Evolutionary conservation across 2,888 invertebrate species (phyloP), one percentile per base, ranked within the genome.

Genomic region (Hydriomena furcata): DNA sequence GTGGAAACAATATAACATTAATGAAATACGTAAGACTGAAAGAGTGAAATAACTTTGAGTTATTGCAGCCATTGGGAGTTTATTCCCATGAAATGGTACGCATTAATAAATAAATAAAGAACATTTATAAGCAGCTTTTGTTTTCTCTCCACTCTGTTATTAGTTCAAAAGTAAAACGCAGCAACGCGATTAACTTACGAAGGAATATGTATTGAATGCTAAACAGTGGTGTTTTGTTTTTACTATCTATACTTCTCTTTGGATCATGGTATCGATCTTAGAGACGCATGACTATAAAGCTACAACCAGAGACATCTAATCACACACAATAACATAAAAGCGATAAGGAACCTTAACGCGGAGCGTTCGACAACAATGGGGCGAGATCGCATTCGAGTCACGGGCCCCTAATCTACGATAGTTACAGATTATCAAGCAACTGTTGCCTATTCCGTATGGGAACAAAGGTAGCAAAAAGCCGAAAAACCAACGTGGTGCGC

Each of bases 391-490:
- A 77, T 76, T 78, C 73, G 27, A 64, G 61, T 69, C 78, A 74
- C 78, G 75, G 70, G 55, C 59, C 64, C 55, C 72, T 74, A 78
- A 78, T 76, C 71, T 67, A 56, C 69, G 68, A 71, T 71, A 71
- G 72, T 72, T 73, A 73, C 68, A 67, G 67, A 75, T 78, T 77
- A 79, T 78, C 73, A 71, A 68, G 61, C 66, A 73, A 72, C 66
- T 61, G 62, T 71, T 73, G 66, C 66, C 66, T 52, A 63, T 70
- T 72, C 54, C 53, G 64, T 69, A 65, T 58, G 52, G 63, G 54
- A 61, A 63, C 48, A 64, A 66, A 71, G 64, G 67, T 66, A 66
- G 69, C 66, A 64, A 66, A 63, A 60, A 57, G 47, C 67, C 61
- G 59, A 68, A 73, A 68, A 71, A 60, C 60, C 54, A 63, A 51